Percentiles rank a stretch among this genome's conserved stretches.
Evolutionary conservation across 2,888 invertebrate species (phyloP).

Genomic region (Andrena trimmerana): DNA sequence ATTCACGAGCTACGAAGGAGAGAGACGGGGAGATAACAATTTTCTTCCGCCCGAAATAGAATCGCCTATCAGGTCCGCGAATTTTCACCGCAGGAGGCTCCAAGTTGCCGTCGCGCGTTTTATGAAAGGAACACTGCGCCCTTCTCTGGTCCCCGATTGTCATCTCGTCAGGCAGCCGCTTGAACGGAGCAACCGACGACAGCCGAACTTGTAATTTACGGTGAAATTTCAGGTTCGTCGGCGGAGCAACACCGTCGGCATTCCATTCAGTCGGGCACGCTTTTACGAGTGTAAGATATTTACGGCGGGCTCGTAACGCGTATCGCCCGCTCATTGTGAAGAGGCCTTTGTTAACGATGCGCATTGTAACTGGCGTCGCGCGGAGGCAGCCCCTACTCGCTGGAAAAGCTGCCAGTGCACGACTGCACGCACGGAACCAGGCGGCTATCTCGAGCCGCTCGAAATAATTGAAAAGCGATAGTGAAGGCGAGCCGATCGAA

Average conservation of each 20-base stretch:
- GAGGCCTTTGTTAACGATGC: slow-evolving; percentile 29
- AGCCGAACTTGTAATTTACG: slow-evolving; percentile 30
- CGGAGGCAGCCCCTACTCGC: slow-evolving; percentile 1
- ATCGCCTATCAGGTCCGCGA: background rate
- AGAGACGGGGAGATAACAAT: background rate
- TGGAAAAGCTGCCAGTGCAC: background rate
- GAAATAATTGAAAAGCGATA: slow-evolving; percentile 53
- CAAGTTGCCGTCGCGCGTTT: slow-evolving; percentile 3
- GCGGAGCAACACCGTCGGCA: background rate
- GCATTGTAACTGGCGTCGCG: background rate
- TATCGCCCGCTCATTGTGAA: slow-evolving; percentile 22
- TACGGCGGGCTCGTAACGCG: slow-evolving; percentile 22
- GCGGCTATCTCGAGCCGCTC: slow-evolving; percentile 13
- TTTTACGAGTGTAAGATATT: slow-evolving; percentile 45
- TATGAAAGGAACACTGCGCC: slow-evolving; percentile 5
- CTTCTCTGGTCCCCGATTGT: background rate
- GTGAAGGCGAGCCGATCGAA: background rate
- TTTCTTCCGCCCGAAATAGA: slow-evolving; percentile 3
- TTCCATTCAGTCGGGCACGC: slow-evolving; percentile 14
- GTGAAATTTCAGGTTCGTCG: slow-evolving; percentile 20
- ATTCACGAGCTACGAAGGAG: background rate
- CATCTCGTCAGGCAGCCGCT: slow-evolving; percentile 6
- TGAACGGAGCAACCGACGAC: slow-evolving; percentile 10
- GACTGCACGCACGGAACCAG: background rate
- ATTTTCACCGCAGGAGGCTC: background rate